Evolutionary conservation across 2,888 invertebrate genomes (phyloP).

Genomic region (Gymnoscelis rufifasciata): DNA sequence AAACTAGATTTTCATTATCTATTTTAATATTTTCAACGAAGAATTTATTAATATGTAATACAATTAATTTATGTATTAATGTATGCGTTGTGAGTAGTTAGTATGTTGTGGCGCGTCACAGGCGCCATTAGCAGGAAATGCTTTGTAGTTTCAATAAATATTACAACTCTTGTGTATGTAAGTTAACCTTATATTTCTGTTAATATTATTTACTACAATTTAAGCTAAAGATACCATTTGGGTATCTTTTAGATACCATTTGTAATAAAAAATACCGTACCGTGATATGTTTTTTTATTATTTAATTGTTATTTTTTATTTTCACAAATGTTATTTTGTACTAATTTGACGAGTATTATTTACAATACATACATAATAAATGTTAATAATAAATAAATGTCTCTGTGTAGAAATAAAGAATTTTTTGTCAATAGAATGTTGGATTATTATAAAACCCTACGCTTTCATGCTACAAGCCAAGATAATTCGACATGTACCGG

Average conservation of each 20-base stretch:
- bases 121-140: neutral
- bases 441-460: too few relatives aligned
- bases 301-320: conserved; percentile 4
- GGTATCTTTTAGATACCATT: conserved; percentile 32
- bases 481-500: too few relatives aligned
- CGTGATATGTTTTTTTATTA: conserved; percentile 49
- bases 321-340: neutral
- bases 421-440: too few relatives aligned
- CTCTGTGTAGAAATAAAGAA: too few relatives aligned
- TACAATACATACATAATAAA: neutral
- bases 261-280: conserved; percentile 63
- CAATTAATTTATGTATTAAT: neutral
- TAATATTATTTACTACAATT: conserved; percentile 41
- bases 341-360: too few relatives aligned
- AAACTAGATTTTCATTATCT: neutral
- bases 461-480: too few relatives aligned
- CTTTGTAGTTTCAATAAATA: conserved; percentile 4
- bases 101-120: neutral
- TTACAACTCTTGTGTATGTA: conserved; percentile 6
- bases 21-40: neutral
- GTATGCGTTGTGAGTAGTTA: neutral
- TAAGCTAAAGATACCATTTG: too few relatives aligned
- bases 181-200: conserved; percentile 47
- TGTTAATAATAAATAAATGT: neutral
- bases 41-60: conserved; percentile 3